phyloP scores from a whole-genome alignment of 2,888 invertebrate genomes.

The Penaeus monodon region DNA sequence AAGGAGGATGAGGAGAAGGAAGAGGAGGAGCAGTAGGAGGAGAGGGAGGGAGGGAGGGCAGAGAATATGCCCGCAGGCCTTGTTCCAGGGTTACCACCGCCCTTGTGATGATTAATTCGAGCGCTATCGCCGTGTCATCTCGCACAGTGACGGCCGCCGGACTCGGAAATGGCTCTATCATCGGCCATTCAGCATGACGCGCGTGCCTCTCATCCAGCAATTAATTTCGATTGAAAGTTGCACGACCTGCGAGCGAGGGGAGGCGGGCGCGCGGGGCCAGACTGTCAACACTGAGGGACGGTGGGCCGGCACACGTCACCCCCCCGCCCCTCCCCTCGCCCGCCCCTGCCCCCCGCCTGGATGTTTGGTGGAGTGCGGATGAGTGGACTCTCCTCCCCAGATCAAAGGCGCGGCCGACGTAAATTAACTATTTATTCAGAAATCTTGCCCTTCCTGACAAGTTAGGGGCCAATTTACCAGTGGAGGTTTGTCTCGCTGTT shows the following conservation, averaged over 20 bases:
- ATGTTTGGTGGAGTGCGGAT: constrained; percentile 44
- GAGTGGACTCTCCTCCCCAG: constrained; percentile 35
- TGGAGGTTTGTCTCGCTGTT: neutral
- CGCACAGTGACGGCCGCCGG: no score
- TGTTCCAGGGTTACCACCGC: no score
- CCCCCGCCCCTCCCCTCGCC: no score
- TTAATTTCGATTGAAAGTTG: neutral
- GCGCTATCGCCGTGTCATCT: no score
- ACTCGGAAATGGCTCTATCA: no score
- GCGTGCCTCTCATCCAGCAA: no score
- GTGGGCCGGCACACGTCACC: neutral
- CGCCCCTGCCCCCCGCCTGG: constrained; percentile 1
- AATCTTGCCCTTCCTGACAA: constrained; percentile 51
- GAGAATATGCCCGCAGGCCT: no score
- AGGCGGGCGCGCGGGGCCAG: constrained; percentile 6
- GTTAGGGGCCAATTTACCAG: constrained; percentile 46
- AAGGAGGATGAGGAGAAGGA: no score
- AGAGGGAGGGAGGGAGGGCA: no score
- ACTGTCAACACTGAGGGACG: constrained; percentile 34
- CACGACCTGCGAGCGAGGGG: neutral
- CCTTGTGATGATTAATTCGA: no score
- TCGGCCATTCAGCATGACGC: no score
- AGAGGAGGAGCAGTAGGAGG: no score
- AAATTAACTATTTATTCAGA: constrained; percentile 60
- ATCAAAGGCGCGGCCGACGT: constrained; percentile 52